phyloP scores from a whole-genome alignment of 53 echinoderm and acorn worm species.

The Henricia sp. region DNA sequence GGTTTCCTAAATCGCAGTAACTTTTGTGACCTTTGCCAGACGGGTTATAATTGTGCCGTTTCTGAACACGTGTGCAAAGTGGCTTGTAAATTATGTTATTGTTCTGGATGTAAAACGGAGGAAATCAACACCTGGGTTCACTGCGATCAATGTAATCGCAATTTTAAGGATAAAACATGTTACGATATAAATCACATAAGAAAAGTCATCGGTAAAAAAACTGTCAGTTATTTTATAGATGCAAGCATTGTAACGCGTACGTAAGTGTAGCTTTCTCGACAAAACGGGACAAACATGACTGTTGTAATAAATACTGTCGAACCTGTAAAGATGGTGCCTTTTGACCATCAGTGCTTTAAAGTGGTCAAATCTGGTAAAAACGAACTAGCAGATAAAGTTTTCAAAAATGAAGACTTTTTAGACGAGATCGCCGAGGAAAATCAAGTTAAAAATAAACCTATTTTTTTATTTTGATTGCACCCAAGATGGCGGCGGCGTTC shows the following conservation, averaged over 20 bases:
- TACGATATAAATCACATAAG: slow-evolving; percentile 1
- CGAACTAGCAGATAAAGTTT: too few species aligned
- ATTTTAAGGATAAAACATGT: neutral
- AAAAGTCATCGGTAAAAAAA: neutral
- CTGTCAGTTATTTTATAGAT: slow-evolving; percentile 2
- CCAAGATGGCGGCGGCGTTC: slow-evolving; percentile 1
- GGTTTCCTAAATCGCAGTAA: slow-evolving; percentile 26
- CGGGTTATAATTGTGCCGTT: neutral
- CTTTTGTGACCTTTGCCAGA: slow-evolving; percentile 3
- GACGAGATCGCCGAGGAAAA: too few species aligned
- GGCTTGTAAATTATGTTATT: slow-evolving; percentile 18
- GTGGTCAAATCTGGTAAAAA: neutral
- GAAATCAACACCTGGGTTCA: neutral
- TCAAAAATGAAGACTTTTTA: too few species aligned
- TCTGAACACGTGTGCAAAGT: neutral
- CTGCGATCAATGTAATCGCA: too few species aligned
- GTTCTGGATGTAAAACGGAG: neutral
- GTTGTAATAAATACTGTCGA: neutral
- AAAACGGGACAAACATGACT: neutral
- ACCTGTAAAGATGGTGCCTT: neutral
- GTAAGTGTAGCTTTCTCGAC: neutral
- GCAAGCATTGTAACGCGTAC: neutral
- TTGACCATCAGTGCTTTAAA: slow-evolving; percentile 7
- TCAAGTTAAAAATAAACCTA: too few species aligned
- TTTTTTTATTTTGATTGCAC: slow-evolving; percentile 20